Base-by-base conservation (phyloP, 2,888 invertebrate species). In the Pyrrhia umbra region DNA sequence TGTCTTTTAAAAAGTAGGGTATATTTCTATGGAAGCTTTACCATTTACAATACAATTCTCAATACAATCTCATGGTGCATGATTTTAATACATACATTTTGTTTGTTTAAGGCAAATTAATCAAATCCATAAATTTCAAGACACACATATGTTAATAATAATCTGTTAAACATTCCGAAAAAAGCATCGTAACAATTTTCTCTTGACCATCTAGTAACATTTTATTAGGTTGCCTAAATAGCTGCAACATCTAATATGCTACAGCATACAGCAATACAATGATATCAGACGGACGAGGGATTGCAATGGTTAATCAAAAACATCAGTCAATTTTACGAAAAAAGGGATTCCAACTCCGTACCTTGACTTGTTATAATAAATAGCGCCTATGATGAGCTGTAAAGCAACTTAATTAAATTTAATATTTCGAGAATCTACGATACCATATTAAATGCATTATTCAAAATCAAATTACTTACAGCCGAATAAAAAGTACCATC, bases 381-480 rank as follows among this genome's bases (percentile, higher is more conserved):
- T 20, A 15, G 16, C 10, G 39, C 13, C 20, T 8, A 39, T 8
- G n/a, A 42, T 16, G 16, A 58, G 13, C 61, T 51, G 39, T n/a
- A 50, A 30, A 58, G 39, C 21, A 8, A 58, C 37, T 9, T 18
- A 50, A 16, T 57, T 46, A 47, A 6, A 42, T 21, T 40, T 43
- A 47, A 47, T 20, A 46, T 49, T 56, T 30, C 56, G 49, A 43
- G 15, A 43, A 49, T 49, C 13, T 21, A 57, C n/a, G 37, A 27
- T 40, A 62, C 63, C 34, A 45, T 62, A 69, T 25, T 68, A 68
- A 69, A 69, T 62, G 54, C 67, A 54, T 30, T 51, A 23, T 39
- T 54, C 20, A 39, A 37, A 30, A 46, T 40, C 13, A 5, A 43
- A 47, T 37, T 68, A 67, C 37, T 39, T 18, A 40, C 18, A 43